Base-by-base conservation (phyloP, 2,113 vertebrate species). In the Seriola rivoliana region DNA sequence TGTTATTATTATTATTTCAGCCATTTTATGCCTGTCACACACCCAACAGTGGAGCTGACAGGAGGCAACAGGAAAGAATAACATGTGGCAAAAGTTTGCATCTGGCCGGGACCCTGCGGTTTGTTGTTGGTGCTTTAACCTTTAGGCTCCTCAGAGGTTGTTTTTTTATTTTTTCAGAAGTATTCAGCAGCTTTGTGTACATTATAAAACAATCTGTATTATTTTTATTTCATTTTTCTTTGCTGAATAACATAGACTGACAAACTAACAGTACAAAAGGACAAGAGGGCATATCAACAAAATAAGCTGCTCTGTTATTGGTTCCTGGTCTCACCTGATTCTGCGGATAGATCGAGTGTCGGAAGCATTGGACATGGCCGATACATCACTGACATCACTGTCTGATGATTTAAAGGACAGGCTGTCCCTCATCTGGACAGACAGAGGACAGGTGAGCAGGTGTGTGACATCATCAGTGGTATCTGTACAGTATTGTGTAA, bases 311-410 rank as follows among this genome's bases (percentile, higher is more conserved):
- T 63, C 7, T 60, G 12, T 48, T 38, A 76, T 71, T 52, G n/a
- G 71, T 11, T 50, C 16, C 12, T 68, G 36, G 19, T 25, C 91
- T 95, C 93, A 99, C 98, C 97, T 98, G 85, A 97, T 96, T 87
- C 93, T 97, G 86, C 93, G 95, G 90, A 88, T 95, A 34, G 96
- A 94, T 84, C 96, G 1, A 93, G 95, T 4, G 94, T 94, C 89
- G 50, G 97, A 97, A 4, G 96, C 94, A 0, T 95, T 97, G 13
- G 97, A 97, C 85, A 97, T 95, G 64, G 96, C 97, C 0, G 97
- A 97, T 80, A 97, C 94, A 4, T 99, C 97, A 59, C 97, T 99
- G 86, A 99, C 95, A 50, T 99, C 97, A 8, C 97, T 98, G 95
- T 98, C 97, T 14, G 97, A 98, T 1, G 97, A 98, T 86, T 96